Conservation (phyloP, 2,113 vertebrate species). For the Myotis davidii region DNA sequence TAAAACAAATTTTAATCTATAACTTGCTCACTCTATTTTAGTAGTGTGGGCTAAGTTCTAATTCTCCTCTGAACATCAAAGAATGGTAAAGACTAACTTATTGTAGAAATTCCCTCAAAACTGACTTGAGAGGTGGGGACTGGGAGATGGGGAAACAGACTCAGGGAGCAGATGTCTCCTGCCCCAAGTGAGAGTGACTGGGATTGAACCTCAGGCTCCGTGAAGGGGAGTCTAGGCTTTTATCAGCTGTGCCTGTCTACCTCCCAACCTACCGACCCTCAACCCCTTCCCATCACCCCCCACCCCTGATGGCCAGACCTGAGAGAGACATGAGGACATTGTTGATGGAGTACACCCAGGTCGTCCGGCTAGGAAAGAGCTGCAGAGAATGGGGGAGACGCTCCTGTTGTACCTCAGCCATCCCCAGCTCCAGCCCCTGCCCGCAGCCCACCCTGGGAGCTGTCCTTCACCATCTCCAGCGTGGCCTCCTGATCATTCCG, state of each 20-base stretch:
- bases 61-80: neutral
- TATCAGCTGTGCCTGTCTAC: neutral
- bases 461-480: conserved; percentile 89
- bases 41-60: neutral
- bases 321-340: conserved; percentile 94
- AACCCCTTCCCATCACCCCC: neutral
- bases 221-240: neutral
- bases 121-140: neutral
- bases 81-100: neutral
- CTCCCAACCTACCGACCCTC: neutral
- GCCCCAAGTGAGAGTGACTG: neutral
- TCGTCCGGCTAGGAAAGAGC: conserved; percentile 92
- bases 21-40: neutral
- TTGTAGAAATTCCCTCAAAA: neutral
- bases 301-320: conserved; percentile 81
- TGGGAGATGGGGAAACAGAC: conserved; percentile 33
- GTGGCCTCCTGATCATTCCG: conserved; percentile 89
- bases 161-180: neutral
- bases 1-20: neutral
- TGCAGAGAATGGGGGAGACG: conserved; percentile 69
- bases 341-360: conserved; percentile 92
- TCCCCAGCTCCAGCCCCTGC: neutral
- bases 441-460: neutral
- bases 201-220: neutral
- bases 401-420: neutral